Evolutionary conservation across 92 coral and sea anemone species (phyloP), one percentile per base, ranked within the genome.

Genomic region (Nematostella vectensis): DNA sequence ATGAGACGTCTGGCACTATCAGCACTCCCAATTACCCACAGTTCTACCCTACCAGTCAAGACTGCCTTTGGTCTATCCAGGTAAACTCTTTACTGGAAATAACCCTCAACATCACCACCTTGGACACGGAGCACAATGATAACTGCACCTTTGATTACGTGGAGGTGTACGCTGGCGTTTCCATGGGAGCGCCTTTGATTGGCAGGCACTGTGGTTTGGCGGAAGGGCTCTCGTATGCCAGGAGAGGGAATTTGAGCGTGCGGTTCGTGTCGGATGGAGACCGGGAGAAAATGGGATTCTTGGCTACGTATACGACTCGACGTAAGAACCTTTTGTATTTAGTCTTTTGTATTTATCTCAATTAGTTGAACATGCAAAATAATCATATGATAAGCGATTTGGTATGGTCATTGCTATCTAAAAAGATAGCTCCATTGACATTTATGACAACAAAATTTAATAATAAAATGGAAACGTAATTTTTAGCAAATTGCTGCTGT

Each of bases 261-360:
- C 68, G 55, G 36, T 78, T 78, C 48, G 59, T 16, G 23, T 78
- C 84, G 2, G 84, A 78, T 30, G 3, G 1, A 12, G 79, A 71
- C 39, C 70, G 71, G 49, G 84, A 78, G 50, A 18, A 30, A 25
- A 3, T 10, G 39, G 84, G 84, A 43, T 51, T 78, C 12, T 56
- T 49, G 25, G 60, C 63, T 47, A n/a, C 60, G 25, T 78, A 71
- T 36, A 58, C 51, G 23, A 45, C 51, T 19, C 17, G 18, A 45
- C 21, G 51, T 45, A 45, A 45, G 51, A n/a, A n/a, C n/a, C n/a
- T n/a, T n/a, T n/a, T 11, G 33, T 3, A 11, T n/a, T n/a, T n/a
- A n/a, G n/a, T n/a, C n/a, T n/a, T n/a, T n/a, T n/a, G n/a, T n/a
- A n/a, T n/a, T n/a, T n/a, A n/a, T n/a, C n/a, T n/a, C n/a, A n/a